phyloP scores from a whole-genome alignment of 2,888 invertebrate species.

The Acanthosoma haemorrhoidale region DNA sequence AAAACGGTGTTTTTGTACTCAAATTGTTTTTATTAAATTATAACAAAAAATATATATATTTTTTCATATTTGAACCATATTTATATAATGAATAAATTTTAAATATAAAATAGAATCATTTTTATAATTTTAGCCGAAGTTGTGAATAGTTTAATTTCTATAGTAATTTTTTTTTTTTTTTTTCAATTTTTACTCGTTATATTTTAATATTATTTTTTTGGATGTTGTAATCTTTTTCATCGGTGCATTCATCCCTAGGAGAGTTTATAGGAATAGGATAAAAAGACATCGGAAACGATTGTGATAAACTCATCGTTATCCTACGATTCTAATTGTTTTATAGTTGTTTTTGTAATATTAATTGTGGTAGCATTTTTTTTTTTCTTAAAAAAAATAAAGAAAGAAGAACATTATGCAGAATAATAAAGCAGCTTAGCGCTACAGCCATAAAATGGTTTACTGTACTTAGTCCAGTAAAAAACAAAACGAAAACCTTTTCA shows the following conservation, averaged over 20 bases:
- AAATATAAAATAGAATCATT: slow-evolving; percentile 26
- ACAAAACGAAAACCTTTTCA: neutral
- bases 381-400: neutral
- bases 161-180: slow-evolving; percentile 29
- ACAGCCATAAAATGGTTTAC: neutral
- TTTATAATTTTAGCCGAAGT: slow-evolving; percentile 30
- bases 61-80: slow-evolving; percentile 40
- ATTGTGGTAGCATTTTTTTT: neutral
- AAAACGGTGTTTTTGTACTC: slow-evolving; percentile 38
- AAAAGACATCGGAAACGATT: slow-evolving; percentile 37
- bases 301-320: slow-evolving; percentile 32
- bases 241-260: slow-evolving; percentile 7
- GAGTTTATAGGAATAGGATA: slow-evolving; percentile 23
- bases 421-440: neutral
- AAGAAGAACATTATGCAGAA: no score
- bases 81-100: slow-evolving; percentile 37
- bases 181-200: neutral
- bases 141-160: slow-evolving; percentile 35
- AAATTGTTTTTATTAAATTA: slow-evolving; percentile 38
- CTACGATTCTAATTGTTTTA: slow-evolving; percentile 1
- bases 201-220: neutral
- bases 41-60: slow-evolving; percentile 39
- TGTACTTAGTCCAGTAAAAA: neutral
- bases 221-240: slow-evolving; percentile 12
- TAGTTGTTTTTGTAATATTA: neutral